phyloP scores from a whole-genome alignment of 2,888 invertebrate species.

The Leucoma salicis region DNA sequence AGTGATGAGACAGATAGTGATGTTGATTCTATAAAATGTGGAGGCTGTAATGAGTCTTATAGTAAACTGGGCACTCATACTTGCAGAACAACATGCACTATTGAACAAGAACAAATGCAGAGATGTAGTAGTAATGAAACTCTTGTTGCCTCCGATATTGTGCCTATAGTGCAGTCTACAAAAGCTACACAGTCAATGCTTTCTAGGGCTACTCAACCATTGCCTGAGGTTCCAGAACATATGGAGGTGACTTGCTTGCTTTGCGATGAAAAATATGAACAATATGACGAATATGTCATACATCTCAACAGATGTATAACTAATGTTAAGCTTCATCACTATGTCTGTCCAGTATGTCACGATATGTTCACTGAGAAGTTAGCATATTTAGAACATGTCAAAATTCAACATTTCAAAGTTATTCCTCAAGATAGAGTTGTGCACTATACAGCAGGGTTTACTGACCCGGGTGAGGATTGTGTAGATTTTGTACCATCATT shows the following conservation, averaged over 20 bases:
- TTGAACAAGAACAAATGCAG: slow-evolving; percentile 64
- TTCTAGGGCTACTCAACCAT: slow-evolving; percentile 33
- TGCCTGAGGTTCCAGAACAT: slow-evolving; percentile 33
- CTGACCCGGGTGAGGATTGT: slow-evolving; percentile 58
- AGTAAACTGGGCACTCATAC: slow-evolving; percentile 63
- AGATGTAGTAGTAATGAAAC: slow-evolving; percentile 71
- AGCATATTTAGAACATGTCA: slow-evolving; percentile 64
- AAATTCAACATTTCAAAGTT: slow-evolving; percentile 55
- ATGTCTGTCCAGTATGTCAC: slow-evolving; percentile 73
- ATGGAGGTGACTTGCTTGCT: slow-evolving; percentile 67
- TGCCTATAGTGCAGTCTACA: slow-evolving; percentile 30
- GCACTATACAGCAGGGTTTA: slow-evolving; percentile 50
- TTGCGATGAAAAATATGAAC: slow-evolving; percentile 67
- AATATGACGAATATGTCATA: slow-evolving; percentile 63
- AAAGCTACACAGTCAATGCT: slow-evolving; percentile 21
- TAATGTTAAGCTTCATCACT: slow-evolving; percentile 73
- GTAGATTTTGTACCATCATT: slow-evolving; percentile 68
- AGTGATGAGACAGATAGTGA: slow-evolving; percentile 78
- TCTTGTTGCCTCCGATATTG: slow-evolving; percentile 62
- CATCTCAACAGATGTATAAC: slow-evolving; percentile 73
- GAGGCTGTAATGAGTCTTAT: slow-evolving; percentile 67
- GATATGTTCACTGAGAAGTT: slow-evolving; percentile 68
- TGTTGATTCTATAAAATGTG: slow-evolving; percentile 73
- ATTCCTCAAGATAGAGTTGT: slow-evolving; percentile 42
- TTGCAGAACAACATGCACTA: slow-evolving; percentile 69